These are phyloP conservation scores for Chrysemys picta DNA, from an alignment of 2,113 vertebrate species.

Conservation along the genomic window DNA sequence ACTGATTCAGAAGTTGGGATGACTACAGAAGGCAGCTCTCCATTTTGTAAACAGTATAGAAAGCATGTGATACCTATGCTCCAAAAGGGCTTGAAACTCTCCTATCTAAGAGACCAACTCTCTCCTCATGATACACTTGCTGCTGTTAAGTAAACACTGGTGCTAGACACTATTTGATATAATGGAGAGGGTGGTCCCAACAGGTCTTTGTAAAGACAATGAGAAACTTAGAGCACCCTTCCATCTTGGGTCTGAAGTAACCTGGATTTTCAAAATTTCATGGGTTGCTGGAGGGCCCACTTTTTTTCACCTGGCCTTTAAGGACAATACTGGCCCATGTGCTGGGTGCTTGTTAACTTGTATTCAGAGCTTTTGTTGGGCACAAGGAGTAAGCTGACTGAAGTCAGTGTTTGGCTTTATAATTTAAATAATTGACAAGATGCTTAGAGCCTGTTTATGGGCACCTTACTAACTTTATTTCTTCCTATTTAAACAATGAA, in stretches of 20 bases:
- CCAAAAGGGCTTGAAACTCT: background rate
- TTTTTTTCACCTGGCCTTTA: conserved; percentile 1
- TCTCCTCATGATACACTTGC: background rate
- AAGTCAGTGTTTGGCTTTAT: conserved; percentile 29
- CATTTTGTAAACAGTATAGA: background rate
- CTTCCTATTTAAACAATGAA: too few species aligned
- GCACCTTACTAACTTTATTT: too few species aligned
- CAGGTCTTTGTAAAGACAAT: background rate
- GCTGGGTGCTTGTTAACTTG: background rate
- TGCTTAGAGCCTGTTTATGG: background rate
- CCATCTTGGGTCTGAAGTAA: background rate
- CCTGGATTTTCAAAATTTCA: background rate
- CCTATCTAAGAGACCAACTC: background rate
- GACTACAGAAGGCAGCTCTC: background rate
- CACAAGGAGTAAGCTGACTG: background rate
- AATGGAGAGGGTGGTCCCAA: background rate
- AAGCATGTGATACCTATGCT: background rate
- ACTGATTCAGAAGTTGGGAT: background rate
- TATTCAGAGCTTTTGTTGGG: background rate
- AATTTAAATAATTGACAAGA: conserved; percentile 38
- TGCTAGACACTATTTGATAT: background rate
- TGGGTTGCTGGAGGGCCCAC: background rate
- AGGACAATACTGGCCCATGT: background rate
- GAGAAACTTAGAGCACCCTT: background rate
- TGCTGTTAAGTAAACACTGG: background rate